Percentiles rank a stretch among this genome's conserved stretches.
These are phyloP conservation scores for Hyles vespertilio DNA, from an alignment of 1,140 invertebrate genomes.

Conservation along the genomic window DNA sequence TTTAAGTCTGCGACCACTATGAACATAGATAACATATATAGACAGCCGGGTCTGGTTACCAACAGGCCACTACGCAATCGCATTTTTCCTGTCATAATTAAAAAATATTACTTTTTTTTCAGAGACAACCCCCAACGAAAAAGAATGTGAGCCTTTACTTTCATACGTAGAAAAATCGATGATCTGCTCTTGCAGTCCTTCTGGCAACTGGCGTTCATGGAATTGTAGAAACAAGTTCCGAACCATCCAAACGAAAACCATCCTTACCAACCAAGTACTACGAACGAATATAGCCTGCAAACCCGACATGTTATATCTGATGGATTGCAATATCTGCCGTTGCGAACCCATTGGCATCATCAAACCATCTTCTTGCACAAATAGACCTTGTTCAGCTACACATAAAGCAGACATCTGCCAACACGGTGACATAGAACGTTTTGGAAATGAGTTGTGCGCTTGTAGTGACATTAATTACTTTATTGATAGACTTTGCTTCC, in stretches of 20 bases:
- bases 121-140: conserved; percentile 12
- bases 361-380: conserved; percentile 29
- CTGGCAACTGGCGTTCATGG: conserved; percentile 36
- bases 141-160: conserved; percentile 30
- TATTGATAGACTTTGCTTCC: conserved; percentile 35
- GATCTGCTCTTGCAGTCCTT: conserved; percentile 33
- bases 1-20: too few relatives aligned
- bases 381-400: conserved; percentile 24
- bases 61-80: too few relatives aligned
- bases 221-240: conserved; percentile 32
- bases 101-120: conserved; percentile 13
- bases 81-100: too few relatives aligned
- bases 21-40: too few relatives aligned
- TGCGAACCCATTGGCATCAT: conserved; percentile 24
- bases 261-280: conserved; percentile 1
- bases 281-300: conserved; percentile 29
- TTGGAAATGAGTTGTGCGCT: conserved; percentile 29
- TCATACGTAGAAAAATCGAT: conserved; percentile 23
- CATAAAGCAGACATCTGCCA: conserved; percentile 33
- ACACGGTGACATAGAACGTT: conserved; percentile 33
- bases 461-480: conserved; percentile 41
- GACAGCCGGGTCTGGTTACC: too few relatives aligned
- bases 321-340: conserved; percentile 45
- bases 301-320: conserved; percentile 24
- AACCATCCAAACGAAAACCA: conserved; percentile 10